Base-by-base conservation (phyloP, 2,888 invertebrate genomes). In the Diaprepes abbreviatus region DNA sequence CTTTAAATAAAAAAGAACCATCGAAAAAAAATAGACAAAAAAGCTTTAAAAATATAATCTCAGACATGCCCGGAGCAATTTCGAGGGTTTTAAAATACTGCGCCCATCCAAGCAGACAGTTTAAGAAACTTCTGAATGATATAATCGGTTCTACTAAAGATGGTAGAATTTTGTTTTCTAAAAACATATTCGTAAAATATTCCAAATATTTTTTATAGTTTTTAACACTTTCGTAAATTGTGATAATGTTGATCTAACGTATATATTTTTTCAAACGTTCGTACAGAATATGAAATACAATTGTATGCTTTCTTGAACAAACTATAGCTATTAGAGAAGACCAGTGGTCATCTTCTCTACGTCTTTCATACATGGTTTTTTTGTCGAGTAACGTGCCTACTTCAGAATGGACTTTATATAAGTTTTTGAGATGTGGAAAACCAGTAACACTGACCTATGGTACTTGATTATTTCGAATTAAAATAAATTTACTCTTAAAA, bases 391-490 rank as follows among this genome's bases (percentile, higher is more conserved):
- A 24, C 10, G n/a, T 38, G 38, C 21, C 36, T 55, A 36, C 40
- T 57, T 31, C 9, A 38, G 57, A 57, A 57, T 57, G 57, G 21
- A 40, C 24, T 57, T 38, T 36, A 38, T 19, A 12, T 57, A 28
- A 50, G 14, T 57, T 52, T 55, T 21, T 33, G 14, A 40, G 36
- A 38, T 40, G 16, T 2, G 36, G 9, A 38, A 14, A 57, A 57
- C 57, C 57, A 21, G 57, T 57, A 35, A 57, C 38, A 57, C 57
- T 57, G 57, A 57, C 57, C 57, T 57, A 57, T 24, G 38, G 5
- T 54, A 54, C 35, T 54, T 7, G 24, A 40, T 40, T 28, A 40
- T 57, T 57, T 35, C 7, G 55, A n/a, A n/a, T n/a, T n/a, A n/a
- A n/a, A n/a, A n/a, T n/a, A n/a, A n/a, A n/a, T n/a, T n/a, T n/a